These are phyloP conservation scores for Poeciliopsis occidentalis DNA, from an alignment of 2,113 vertebrate genomes.

Conservation along the genomic window DNA sequence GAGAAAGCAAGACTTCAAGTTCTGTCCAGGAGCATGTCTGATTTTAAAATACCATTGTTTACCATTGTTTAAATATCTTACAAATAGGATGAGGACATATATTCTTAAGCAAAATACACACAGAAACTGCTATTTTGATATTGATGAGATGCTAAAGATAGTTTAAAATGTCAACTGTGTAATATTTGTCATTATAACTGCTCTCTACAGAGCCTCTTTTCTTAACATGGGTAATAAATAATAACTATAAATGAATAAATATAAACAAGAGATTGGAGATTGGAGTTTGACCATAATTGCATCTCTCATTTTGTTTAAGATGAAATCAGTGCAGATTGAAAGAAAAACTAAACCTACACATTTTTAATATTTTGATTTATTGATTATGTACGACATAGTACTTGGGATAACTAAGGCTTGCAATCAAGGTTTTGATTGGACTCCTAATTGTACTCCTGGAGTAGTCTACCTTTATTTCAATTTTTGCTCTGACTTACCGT, in stretches of 20 bases:
- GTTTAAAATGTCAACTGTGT: background rate
- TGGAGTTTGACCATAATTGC: background rate
- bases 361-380: background rate
- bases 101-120: background rate
- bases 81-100: background rate
- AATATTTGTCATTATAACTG: background rate
- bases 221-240: background rate
- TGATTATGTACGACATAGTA: background rate
- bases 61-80: no score
- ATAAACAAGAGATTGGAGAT: background rate
- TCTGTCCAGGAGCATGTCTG: no score
- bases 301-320: no score
- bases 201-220: background rate
- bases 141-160: background rate
- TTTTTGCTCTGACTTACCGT: conserved; percentile 29
- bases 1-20: background rate
- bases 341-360: no score
- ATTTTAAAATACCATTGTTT: no score
- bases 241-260: background rate
- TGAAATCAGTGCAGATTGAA: no score
- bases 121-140: no score
- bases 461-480: conserved; percentile 45
- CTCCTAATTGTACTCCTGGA: conserved; percentile 3
- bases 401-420: background rate
- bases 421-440: background rate